Evolutionary conservation across 2,888 invertebrate genomes (phyloP).

Genomic region (Diaprepes abbreviatus): DNA sequence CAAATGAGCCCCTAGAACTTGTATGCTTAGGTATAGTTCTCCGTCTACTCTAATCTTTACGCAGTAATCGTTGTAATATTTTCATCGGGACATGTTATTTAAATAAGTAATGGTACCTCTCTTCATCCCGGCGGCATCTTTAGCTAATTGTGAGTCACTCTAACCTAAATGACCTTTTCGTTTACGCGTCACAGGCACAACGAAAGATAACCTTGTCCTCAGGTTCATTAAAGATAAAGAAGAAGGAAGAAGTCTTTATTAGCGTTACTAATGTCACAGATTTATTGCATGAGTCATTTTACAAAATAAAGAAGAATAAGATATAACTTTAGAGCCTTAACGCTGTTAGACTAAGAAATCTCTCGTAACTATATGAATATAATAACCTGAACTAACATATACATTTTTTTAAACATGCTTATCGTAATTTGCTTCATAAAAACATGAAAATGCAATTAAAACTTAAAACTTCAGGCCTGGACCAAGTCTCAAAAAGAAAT

Average conservation of each 20-base stretch:
- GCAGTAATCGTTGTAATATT: conserved; percentile 22
- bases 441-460: too few species aligned
- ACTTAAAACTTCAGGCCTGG: too few species aligned
- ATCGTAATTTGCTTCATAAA: too few species aligned
- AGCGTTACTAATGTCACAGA: conserved; percentile 26
- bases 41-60: conserved; percentile 2
- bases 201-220: conserved; percentile 34
- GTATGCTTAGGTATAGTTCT: not conserved
- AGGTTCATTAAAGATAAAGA: conserved; percentile 32
- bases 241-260: conserved; percentile 39
- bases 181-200: conserved; percentile 38
- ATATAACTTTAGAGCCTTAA: not conserved
- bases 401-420: too few species aligned
- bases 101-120: conserved; percentile 34
- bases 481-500: too few species aligned
- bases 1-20: not conserved
- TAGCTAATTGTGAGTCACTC: conserved; percentile 44
- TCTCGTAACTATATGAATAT: not conserved
- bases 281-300: conserved; percentile 27
- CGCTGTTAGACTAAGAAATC: not conserved
- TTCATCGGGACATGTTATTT: conserved; percentile 35
- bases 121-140: conserved; percentile 40
- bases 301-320: conserved; percentile 4
- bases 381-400: too few species aligned
- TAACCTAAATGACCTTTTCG: conserved; percentile 37